Percentiles rank a stretch among this genome's conserved stretches.
These are phyloP conservation scores for Akabosia matsudoensis DNA, from an alignment of 1,140 invertebrate species.

Conservation along the genomic window DNA sequence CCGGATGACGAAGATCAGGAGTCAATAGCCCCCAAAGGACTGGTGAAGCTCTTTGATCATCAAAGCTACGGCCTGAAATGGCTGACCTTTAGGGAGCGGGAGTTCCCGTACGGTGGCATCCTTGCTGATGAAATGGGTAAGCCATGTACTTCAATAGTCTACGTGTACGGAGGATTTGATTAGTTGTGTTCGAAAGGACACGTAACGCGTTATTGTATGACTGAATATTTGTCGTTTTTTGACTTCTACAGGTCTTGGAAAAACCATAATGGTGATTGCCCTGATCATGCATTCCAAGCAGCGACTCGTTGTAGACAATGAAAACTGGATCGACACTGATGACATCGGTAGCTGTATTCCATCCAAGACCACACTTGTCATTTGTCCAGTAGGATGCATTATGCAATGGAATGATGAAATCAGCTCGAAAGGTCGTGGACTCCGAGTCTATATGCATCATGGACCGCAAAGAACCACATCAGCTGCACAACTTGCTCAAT, in stretches of 20 bases:
- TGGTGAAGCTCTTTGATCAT: constrained; percentile 76
- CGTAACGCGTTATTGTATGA: no score
- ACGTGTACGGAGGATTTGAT: no score
- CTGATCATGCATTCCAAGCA: constrained; percentile 58
- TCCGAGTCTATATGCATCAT: constrained; percentile 74
- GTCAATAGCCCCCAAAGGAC: constrained; percentile 58
- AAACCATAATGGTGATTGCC: constrained; percentile 89
- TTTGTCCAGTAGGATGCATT: constrained; percentile 81
- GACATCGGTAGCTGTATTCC: constrained; percentile 41
- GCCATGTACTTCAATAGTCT: no score
- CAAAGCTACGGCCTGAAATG: constrained; percentile 83
- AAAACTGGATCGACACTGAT: constrained; percentile 47
- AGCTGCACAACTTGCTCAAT: constrained; percentile 56
- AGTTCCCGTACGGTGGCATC: constrained; percentile 76
- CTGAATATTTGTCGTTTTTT: no score
- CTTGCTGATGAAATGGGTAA: constrained; percentile 48
- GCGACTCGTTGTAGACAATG: constrained; percentile 46
- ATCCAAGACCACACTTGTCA: constrained; percentile 71
- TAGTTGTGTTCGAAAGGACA: no score
- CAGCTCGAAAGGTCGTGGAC: constrained; percentile 59
- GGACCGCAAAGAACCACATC: constrained; percentile 68
- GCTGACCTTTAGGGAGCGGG: constrained; percentile 81
- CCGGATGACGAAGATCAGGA: constrained; percentile 56
- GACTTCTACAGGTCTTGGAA: constrained; percentile 73
- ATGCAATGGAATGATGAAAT: constrained; percentile 86